Evolutionary conservation across 2,888 invertebrate genomes (phyloP).

Genomic region (Neoaliturus tenellus): DNA sequence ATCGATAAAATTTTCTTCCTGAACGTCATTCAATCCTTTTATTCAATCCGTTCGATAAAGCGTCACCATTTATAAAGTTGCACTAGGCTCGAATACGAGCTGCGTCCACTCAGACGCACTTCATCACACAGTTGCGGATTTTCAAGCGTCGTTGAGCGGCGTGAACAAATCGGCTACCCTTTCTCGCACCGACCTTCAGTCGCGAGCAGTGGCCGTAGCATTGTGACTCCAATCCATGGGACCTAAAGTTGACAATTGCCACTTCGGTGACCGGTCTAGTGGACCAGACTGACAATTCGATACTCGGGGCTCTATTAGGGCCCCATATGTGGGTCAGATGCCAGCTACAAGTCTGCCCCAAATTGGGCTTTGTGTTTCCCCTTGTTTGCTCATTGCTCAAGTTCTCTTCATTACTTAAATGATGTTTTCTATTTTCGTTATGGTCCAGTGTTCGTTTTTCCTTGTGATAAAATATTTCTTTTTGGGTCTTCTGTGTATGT

Average conservation of each 20-base stretch:
- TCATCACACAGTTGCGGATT: no score
- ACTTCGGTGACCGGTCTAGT: background rate
- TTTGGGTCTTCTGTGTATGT: no score
- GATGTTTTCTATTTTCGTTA: background rate
- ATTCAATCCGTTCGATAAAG: no score
- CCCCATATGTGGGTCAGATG: slow-evolving; percentile 23
- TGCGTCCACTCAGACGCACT: no score
- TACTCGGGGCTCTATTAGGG: background rate
- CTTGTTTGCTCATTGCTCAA: background rate
- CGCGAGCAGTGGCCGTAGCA: background rate
- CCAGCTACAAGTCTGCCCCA: background rate
- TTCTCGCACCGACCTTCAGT: background rate
- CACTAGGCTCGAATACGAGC: no score
- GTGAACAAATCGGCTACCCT: background rate
- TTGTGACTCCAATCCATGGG: background rate
- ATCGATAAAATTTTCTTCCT: no score
- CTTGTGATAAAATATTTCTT: no score
- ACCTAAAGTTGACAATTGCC: background rate
- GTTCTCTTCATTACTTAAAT: background rate
- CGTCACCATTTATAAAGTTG: no score
- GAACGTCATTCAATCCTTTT: no score
- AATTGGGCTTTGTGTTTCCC: slow-evolving; percentile 19
- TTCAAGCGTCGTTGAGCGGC: no score
- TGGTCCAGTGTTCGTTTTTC: no score
- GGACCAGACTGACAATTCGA: background rate